These are phyloP conservation scores for Pollimyrus isidori DNA, from an alignment of 2,113 vertebrate genomes.

Conservation along the genomic window DNA sequence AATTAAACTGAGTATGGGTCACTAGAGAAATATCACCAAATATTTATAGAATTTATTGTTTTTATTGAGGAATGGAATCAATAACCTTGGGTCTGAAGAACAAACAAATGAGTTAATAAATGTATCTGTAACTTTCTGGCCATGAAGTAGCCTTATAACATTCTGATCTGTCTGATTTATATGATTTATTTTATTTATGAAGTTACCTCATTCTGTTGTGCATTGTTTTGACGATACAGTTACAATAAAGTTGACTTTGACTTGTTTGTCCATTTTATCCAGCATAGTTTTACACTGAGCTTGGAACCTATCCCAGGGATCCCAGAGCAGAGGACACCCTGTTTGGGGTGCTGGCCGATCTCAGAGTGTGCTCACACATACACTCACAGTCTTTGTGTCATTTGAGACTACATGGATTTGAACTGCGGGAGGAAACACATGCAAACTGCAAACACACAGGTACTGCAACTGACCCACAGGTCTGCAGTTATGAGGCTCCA, in stretches of 20 bases:
- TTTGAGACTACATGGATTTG: background rate
- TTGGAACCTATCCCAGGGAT: background rate
- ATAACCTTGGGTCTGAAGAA: background rate
- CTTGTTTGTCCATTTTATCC: background rate
- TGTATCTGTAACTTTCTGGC: background rate
- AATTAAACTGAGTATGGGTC: background rate
- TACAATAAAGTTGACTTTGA: background rate
- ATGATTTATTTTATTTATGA: background rate
- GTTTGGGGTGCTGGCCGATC: background rate
- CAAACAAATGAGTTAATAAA: background rate
- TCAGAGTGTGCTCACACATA: background rate
- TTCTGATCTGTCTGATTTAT: background rate
- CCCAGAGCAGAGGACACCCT: background rate
- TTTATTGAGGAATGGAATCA: conserved; percentile 2
- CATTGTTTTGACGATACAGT: background rate
- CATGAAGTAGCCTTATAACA: background rate
- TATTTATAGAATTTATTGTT: background rate
- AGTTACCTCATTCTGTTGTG: background rate
- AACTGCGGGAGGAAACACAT: background rate
- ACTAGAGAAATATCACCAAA: background rate
- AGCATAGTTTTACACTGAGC: background rate
- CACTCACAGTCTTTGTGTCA: background rate
- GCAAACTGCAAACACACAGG: background rate
- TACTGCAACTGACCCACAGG: background rate
- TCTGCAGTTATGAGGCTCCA: background rate